phyloP scores from a whole-genome alignment of 2,113 vertebrate genomes.

The Lycocorax pyrrhopterus region DNA sequence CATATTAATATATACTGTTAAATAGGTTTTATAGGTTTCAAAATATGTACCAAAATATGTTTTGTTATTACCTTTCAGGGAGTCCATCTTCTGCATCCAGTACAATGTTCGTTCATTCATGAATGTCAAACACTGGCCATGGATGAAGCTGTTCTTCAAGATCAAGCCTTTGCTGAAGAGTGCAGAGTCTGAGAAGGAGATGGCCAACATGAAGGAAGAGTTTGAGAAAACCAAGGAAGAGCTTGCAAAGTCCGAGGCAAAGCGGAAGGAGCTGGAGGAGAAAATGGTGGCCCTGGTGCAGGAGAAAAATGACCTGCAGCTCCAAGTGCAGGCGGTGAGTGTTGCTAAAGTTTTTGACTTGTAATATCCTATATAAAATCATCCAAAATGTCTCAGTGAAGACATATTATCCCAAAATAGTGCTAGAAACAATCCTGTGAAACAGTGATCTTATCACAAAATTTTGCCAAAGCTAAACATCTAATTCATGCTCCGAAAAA shows the following conservation, averaged over 20 bases:
- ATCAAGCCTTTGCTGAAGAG: slow-evolving; percentile 86
- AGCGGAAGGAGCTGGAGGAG: slow-evolving; percentile 66
- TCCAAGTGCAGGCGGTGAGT: slow-evolving; percentile 84
- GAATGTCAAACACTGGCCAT: slow-evolving; percentile 83
- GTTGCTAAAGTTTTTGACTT: no score
- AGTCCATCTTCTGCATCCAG: slow-evolving; percentile 83
- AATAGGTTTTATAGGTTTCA: not conserved
- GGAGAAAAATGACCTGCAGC: slow-evolving; percentile 84
- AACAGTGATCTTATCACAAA: no score
- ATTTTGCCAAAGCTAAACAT: no score
- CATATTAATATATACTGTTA: not conserved
- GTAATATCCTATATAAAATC: no score
- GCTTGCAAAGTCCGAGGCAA: not conserved
- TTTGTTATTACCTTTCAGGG: not conserved
- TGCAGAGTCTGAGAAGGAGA: slow-evolving; percentile 49
- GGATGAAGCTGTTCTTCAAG: slow-evolving; percentile 81
- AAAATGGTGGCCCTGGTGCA: slow-evolving; percentile 85
- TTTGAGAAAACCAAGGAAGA: slow-evolving; percentile 87
- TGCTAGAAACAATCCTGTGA: no score
- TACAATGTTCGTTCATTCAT: slow-evolving; percentile 86
- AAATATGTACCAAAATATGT: not conserved
- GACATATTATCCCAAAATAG: no score
- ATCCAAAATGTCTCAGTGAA: no score
- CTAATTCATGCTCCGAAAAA: no score
- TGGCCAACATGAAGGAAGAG: slow-evolving; percentile 66